These are phyloP conservation scores for Odontomachus brunneus DNA, from an alignment of 1,140 invertebrate genomes.

Conservation along the genomic window DNA sequence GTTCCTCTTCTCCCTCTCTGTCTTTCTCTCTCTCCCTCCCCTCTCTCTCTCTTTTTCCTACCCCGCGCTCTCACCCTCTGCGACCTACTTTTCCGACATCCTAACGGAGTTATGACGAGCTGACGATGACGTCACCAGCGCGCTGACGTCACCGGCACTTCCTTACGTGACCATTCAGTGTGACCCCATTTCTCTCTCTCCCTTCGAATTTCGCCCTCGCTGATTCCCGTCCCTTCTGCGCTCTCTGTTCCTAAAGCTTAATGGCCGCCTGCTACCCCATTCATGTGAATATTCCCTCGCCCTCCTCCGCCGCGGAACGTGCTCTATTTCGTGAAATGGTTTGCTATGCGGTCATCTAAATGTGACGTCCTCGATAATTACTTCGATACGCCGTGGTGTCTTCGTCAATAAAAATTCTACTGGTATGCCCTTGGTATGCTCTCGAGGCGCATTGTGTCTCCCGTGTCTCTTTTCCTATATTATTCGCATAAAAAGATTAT, in stretches of 20 bases:
- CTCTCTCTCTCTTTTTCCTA: background rate
- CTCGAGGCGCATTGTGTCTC: too few species aligned
- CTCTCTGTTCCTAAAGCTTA: constrained; percentile 74
- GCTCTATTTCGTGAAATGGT: constrained; percentile 50
- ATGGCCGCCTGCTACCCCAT: constrained; percentile 81
- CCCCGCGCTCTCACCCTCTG: background rate
- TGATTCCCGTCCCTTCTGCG: background rate
- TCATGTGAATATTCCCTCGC: constrained; percentile 79
- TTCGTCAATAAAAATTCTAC: constrained; percentile 1
- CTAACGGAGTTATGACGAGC: constrained; percentile 66
- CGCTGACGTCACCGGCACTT: constrained; percentile 72
- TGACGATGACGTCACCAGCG: constrained; percentile 77
- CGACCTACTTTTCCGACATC: constrained; percentile 62
- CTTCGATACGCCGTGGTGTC: background rate
- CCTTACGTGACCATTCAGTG: constrained; percentile 75
- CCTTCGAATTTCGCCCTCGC: constrained; percentile 45
- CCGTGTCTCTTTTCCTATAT: background rate
- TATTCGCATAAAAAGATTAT: background rate
- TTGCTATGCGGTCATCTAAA: constrained; percentile 33
- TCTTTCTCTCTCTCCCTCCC: background rate
- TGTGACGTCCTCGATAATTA: background rate
- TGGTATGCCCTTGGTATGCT: background rate
- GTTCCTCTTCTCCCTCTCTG: background rate
- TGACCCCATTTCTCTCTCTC: constrained; percentile 72
- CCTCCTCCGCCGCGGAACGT: constrained; percentile 14